A percentile compares a stretch with the other conserved stretches of the same genome.
Evolutionary conservation across 1,140 invertebrate species (phyloP).

Genomic region (Dendrolimus punctatus): DNA sequence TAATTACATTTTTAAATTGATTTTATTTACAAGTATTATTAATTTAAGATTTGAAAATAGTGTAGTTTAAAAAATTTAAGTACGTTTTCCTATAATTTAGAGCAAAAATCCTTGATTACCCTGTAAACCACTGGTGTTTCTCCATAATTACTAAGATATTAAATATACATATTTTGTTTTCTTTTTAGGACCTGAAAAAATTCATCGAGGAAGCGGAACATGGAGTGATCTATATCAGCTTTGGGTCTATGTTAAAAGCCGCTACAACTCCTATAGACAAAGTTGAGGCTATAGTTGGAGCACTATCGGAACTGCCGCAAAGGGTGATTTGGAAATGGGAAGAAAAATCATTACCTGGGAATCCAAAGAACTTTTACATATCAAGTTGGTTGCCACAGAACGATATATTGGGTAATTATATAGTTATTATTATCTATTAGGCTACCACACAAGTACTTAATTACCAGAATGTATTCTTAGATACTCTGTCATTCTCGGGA

Average conservation of each 20-base stretch:
- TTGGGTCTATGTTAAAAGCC: conserved; percentile 79
- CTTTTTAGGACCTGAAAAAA: conserved; percentile 75
- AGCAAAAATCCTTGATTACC: no score
- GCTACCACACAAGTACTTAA: no score
- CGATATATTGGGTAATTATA: conserved; percentile 76
- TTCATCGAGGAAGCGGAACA: conserved; percentile 79
- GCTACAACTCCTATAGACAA: conserved; percentile 73
- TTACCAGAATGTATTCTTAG: no score
- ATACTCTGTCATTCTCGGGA: no score
- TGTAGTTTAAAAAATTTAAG: no score
- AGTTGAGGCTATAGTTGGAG: conserved; percentile 73
- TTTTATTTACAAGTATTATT: no score
- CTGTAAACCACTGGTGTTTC: no score
- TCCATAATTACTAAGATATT: no score
- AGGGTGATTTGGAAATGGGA: conserved; percentile 84
- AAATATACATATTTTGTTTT: not conserved
- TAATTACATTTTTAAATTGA: no score
- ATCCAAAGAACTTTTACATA: conserved; percentile 76
- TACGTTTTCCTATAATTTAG: no score
- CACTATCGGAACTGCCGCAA: conserved; percentile 74
- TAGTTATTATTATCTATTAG: not conserved
- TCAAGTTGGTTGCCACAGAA: conserved; percentile 82
- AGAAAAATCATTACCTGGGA: conserved; percentile 70
- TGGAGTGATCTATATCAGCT: conserved; percentile 81
- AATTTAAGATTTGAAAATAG: no score